Conservation (phyloP, 2,888 invertebrate species). For the Meiosimyza decipiens region DNA sequence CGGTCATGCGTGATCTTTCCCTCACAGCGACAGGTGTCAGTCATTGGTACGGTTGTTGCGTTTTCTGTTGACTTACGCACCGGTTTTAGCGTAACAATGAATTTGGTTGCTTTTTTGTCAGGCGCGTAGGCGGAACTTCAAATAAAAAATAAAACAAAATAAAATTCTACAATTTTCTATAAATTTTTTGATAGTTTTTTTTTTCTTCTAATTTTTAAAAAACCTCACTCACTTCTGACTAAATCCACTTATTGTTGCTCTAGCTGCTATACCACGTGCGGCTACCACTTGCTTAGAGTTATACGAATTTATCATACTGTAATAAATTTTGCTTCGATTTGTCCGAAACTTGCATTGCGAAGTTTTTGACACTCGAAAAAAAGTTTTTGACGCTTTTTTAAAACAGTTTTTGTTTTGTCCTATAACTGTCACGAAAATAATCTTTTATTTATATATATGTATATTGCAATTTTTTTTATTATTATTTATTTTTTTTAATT, state of each 20-base stretch:
- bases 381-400: conserved; percentile 1
- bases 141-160: neutral
- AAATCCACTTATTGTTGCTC: conserved; percentile 11
- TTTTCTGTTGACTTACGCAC: neutral
- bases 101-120: conserved; percentile 15
- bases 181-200: no score
- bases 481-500: neutral
- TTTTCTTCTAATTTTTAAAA: no score
- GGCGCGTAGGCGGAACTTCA: neutral
- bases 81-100: conserved; percentile 14
- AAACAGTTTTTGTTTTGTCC: neutral
- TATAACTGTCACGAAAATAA: neutral
- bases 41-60: no score
- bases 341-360: conserved; percentile 20
- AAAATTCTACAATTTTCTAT: no score
- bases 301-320: conserved; percentile 13
- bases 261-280: conserved; percentile 5
- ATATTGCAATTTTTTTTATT: neutral
- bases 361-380: neutral
- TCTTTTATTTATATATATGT: neutral
- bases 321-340: neutral
- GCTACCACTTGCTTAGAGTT: neutral
- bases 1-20: neutral
- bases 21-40: neutral
- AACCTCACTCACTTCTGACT: neutral